Conservation (phyloP, 2,797 vertebrate species). For the Melopsittacus undulatus region DNA sequence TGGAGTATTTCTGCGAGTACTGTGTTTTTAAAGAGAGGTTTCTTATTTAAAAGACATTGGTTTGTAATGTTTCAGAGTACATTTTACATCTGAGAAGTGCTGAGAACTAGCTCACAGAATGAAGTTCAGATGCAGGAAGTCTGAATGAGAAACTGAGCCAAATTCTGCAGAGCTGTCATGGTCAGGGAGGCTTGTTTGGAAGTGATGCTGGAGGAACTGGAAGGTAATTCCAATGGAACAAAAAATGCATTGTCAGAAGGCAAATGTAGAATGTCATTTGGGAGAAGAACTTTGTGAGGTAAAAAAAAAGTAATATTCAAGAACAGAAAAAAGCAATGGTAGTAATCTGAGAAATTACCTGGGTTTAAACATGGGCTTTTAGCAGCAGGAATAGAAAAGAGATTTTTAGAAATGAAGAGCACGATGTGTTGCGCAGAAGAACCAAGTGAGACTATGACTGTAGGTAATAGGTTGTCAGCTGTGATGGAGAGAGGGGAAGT, state of each 20-base stretch:
- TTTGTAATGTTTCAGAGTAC: conserved; percentile 30
- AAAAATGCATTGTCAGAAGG: conserved; percentile 48
- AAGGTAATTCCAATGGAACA: conserved; percentile 41
- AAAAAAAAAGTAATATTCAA: background rate
- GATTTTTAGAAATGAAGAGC: background rate
- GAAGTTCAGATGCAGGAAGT: conserved; percentile 52
- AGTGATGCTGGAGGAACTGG: conserved; percentile 41
- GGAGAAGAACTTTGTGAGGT: background rate
- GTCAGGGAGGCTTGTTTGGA: conserved; percentile 21
- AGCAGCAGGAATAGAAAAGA: background rate
- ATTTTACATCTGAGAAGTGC: conserved; percentile 32
- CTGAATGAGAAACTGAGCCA: conserved; percentile 49
- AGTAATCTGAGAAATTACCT: background rate
- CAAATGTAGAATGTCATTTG: background rate
- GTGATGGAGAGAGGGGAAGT: background rate
- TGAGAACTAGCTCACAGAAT: conserved; percentile 40
- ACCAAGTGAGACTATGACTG: background rate
- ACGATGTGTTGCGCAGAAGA: background rate
- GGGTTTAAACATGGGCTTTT: background rate
- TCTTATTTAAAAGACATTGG: background rate
- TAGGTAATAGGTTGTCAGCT: background rate
- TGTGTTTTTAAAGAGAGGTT: background rate
- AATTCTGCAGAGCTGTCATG: background rate
- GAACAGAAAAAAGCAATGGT: background rate
- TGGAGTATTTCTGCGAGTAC: background rate